phyloP scores from a whole-genome alignment of 2,113 vertebrate species.

The Elephantulus edwardii region DNA sequence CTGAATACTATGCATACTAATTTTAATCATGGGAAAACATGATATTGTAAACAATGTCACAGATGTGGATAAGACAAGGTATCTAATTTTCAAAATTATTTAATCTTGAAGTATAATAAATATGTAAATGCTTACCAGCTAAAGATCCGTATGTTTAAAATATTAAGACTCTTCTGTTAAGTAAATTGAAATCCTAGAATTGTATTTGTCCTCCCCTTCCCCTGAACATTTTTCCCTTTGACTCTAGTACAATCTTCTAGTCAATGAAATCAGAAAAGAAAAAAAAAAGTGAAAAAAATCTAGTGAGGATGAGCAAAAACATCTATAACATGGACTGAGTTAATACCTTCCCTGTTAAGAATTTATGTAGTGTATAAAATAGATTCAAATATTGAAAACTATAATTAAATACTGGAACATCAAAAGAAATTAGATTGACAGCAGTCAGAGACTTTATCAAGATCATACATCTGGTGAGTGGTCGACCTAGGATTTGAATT shows the following conservation, averaged over 20 bases:
- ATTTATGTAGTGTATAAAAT: not conserved
- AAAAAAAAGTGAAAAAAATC: slow-evolving; percentile 30
- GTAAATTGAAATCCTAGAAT: not conserved
- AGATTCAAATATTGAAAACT: not conserved
- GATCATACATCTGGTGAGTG: not conserved
- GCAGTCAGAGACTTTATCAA: not conserved
- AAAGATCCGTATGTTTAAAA: not conserved
- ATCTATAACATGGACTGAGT: not conserved
- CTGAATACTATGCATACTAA: not conserved
- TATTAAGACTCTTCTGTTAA: slow-evolving; percentile 33
- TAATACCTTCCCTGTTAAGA: not conserved
- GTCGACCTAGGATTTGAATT: not conserved
- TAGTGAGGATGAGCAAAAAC: not conserved
- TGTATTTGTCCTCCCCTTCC: not conserved
- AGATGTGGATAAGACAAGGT: not conserved
- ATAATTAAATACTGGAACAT: not conserved
- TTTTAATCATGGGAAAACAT: not conserved
- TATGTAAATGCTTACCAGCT: not conserved
- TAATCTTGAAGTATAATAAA: slow-evolving; percentile 12
- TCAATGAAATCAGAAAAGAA: not conserved
- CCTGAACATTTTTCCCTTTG: not conserved
- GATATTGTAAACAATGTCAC: not conserved
- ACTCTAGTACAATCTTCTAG: not conserved
- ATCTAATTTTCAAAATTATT: slow-evolving; percentile 8
- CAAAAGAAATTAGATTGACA: not conserved